Evolutionary conservation across 2,797 vertebrate genomes (phyloP), one percentile per base, ranked within the genome.

Genomic region (Euphonia xanthogaster): DNA sequence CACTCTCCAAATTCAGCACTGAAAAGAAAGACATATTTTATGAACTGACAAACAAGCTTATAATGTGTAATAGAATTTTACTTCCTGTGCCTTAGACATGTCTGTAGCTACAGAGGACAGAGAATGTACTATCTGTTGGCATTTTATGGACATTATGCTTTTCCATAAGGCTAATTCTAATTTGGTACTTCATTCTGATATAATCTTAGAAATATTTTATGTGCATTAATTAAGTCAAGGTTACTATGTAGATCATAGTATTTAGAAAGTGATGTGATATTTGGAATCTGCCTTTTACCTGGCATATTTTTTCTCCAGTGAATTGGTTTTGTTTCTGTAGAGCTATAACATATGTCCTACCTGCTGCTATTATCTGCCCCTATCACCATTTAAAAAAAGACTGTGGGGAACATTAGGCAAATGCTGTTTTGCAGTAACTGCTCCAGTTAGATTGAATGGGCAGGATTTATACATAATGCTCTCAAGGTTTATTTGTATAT

Each of bases 1-100:
- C 33, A 14, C 47, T 67, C 42, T 87, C 22, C 15, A 16, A 48
- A 14, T 86, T 80, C 9, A 5, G 15, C 31, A 61, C 25, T 67
- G 79, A 86, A 93, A 77, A 25, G 17, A 74, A 85, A 85, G 85
- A 65, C 31, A 35, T 88, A 70, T 88, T 93, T 94, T 74, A 85
- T 87, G 74, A 85, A 61, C 30, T 84, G 55, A 80, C 27, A 84
- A 79, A 50, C 20, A 77, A 88, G 18, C 12, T 63, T 83, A 51
- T 33, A 65, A 47, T 77, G 20, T 47, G 31, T 55, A 67, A 37
- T 42, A 88, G 58, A 68, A 44, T 85, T 79, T 72, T 94, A 22
- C 10, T 79, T 42, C 23, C 61, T 75, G 44, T 79, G 42, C 24
- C 12, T 66, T 61, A 44, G n/a, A 44, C 7, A 7, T 25, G 10